Evolutionary conservation across 2,888 invertebrate genomes (phyloP).

Genomic region (Minunthozetes semirufus): DNA sequence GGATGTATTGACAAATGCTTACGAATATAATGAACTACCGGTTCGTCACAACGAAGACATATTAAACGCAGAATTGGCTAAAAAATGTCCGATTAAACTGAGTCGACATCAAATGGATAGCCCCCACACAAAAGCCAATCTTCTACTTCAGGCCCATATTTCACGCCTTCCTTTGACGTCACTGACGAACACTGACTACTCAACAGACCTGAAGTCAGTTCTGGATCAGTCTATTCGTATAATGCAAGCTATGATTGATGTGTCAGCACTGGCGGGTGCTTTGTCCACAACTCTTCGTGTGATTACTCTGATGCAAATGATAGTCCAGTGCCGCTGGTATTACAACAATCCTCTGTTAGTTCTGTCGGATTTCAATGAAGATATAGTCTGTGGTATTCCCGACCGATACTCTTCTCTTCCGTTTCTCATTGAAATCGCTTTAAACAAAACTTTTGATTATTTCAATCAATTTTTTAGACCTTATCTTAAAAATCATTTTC

Average conservation of each 20-base stretch:
- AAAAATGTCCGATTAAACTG: constrained; percentile 64
- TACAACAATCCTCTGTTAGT: constrained; percentile 59
- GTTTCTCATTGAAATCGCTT: background rate
- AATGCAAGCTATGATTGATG: constrained; percentile 91
- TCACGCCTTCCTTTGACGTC: constrained; percentile 69
- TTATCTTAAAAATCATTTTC: background rate
- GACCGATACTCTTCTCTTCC: background rate
- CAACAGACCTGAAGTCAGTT: constrained; percentile 92
- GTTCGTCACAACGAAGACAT: constrained; percentile 96
- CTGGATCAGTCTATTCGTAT: constrained; percentile 93
- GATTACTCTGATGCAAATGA: constrained; percentile 70
- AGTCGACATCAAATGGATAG: constrained; percentile 72
- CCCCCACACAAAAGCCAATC: constrained; percentile 85
- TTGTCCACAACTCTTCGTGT: constrained; percentile 68
- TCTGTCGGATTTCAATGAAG: constrained; percentile 57
- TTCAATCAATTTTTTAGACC: background rate
- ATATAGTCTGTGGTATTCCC: background rate
- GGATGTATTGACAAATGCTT: constrained; percentile 68
- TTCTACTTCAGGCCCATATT: constrained; percentile 90
- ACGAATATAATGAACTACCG: constrained; percentile 85
- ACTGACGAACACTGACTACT: constrained; percentile 85
- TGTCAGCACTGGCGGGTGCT: constrained; percentile 84
- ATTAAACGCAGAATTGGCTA: constrained; percentile 77
- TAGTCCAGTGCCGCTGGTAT: constrained; percentile 85
- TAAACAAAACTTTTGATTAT: background rate